Evolutionary conservation across 2,888 invertebrate genomes (phyloP).

Genomic region (Uropetala carovei): DNA sequence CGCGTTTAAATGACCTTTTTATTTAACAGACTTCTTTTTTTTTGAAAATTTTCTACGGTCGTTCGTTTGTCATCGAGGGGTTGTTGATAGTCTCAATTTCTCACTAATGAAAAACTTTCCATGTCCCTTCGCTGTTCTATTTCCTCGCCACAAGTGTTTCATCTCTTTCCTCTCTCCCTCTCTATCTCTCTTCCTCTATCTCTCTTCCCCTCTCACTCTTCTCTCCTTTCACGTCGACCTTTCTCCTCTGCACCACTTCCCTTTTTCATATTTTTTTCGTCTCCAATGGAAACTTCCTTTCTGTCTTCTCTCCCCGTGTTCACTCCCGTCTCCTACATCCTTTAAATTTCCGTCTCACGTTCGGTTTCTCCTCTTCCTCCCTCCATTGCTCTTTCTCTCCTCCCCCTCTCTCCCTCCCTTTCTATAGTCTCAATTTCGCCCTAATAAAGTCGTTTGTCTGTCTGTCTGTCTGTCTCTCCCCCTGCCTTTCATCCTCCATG

Average conservation of each 20-base stretch:
- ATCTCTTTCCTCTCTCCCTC: background rate
- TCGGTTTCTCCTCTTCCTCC: background rate
- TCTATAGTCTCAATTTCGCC: no score
- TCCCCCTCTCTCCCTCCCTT: no score
- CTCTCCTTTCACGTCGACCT: background rate
- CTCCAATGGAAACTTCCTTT: background rate
- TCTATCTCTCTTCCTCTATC: background rate
- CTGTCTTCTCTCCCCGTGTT: background rate
- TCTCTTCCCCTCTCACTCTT: background rate
- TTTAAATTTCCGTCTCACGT: background rate
- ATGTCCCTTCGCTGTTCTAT: no score
- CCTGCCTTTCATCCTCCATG: no score
- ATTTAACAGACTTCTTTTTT: no score
- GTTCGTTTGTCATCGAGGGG: no score
- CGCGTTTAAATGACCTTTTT: no score
- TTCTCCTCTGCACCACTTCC: background rate
- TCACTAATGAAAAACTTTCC: no score
- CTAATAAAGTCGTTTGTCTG: no score
- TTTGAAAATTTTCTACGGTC: no score
- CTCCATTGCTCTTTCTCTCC: background rate
- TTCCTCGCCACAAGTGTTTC: background rate
- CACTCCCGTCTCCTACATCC: background rate
- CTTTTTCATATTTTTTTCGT: background rate
- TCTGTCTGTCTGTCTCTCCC: no score
- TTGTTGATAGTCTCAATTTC: no score